phyloP scores from a whole-genome alignment of 2,113 vertebrate genomes.

The Strix aluco region DNA sequence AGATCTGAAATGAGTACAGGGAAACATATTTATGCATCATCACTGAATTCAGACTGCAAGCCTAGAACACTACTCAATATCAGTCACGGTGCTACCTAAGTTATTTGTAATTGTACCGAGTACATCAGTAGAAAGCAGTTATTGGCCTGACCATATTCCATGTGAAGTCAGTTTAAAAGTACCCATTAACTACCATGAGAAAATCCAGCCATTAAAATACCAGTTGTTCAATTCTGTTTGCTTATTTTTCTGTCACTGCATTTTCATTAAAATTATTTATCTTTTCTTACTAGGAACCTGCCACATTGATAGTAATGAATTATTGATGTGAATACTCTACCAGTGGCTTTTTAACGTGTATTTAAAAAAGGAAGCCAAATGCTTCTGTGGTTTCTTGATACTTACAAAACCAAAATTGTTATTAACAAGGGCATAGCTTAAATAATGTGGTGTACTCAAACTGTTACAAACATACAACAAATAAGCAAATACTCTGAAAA shows the following conservation, averaged over 20 bases:
- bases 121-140: background rate
- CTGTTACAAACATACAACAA: background rate
- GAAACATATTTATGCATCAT: background rate
- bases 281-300: constrained; percentile 9
- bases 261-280: constrained; percentile 26
- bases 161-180: background rate
- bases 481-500: background rate
- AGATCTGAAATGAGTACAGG: background rate
- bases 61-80: background rate
- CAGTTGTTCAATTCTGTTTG: constrained; percentile 16
- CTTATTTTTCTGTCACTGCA: constrained; percentile 33
- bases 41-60: background rate
- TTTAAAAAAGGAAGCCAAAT: constrained; percentile 9
- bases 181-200: constrained; percentile 25
- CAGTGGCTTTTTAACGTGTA: background rate
- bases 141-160: background rate
- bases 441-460: background rate
- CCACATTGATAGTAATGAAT: background rate
- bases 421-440: constrained; percentile 1
- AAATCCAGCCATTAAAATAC: constrained; percentile 25
- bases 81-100: background rate
- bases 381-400: background rate
- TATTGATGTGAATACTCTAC: background rate
- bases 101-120: background rate
- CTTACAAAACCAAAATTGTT: constrained; percentile 46